Conservation (phyloP, 2,797 vertebrate genomes). For the Pseudotriccus pelzelni region DNA sequence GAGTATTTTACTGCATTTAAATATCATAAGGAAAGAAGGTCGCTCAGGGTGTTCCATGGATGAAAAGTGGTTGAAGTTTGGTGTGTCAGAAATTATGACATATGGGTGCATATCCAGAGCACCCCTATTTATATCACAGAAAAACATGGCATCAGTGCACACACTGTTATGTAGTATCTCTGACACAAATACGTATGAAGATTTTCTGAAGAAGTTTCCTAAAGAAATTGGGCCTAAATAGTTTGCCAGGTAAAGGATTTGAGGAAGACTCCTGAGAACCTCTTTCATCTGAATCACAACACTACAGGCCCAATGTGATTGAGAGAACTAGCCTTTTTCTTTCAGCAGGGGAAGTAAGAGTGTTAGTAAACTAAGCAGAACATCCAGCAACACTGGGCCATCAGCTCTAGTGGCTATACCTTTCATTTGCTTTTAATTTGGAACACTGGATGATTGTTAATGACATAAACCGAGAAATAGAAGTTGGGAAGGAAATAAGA, state of each 20-base stretch:
- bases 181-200: background rate
- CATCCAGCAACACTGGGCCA: background rate
- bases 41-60: background rate
- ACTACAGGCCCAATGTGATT: background rate
- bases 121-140: background rate
- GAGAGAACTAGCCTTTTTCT: background rate
- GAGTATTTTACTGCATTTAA: background rate
- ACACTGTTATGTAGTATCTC: background rate
- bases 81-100: background rate
- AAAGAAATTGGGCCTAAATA: background rate
- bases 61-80: background rate
- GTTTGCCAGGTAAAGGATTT: background rate
- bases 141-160: accelerated
- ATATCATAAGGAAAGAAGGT: background rate
- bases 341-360: background rate
- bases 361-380: background rate
- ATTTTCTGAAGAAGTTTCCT: background rate
- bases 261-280: background rate
- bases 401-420: background rate
- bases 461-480: background rate
- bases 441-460: background rate
- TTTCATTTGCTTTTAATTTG: background rate
- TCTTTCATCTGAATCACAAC: background rate
- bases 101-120: background rate
- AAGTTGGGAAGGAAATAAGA: background rate